A percentile compares a stretch with the other conserved stretches of the same genome.
Evolutionary conservation across 2,888 invertebrate genomes (phyloP).

Genomic region (Pseudoips prasinana): DNA sequence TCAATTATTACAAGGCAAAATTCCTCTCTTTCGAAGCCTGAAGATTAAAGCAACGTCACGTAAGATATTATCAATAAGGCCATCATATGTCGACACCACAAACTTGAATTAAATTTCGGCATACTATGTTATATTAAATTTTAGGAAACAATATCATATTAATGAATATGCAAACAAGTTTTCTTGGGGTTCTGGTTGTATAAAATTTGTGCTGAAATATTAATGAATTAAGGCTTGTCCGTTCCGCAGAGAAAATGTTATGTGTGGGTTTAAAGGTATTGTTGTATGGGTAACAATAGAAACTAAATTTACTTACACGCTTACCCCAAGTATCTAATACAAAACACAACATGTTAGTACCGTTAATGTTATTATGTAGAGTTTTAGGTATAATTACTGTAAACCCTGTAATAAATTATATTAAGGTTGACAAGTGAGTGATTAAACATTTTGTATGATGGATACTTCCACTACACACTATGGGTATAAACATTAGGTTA

Average conservation of each 20-base stretch:
- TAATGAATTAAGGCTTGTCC: constrained; percentile 13
- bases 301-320: no score
- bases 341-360: no score
- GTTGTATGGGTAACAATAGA: background rate
- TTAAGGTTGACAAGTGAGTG: no score
- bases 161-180: constrained; percentile 34
- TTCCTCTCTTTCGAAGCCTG: constrained; percentile 16
- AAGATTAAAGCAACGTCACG: constrained; percentile 35
- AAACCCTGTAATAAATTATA: no score
- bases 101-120: constrained; percentile 42
- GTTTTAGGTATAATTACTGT: no score
- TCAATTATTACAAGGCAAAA: constrained; percentile 32
- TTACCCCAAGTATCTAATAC: no score
- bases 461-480: no score
- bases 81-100: constrained; percentile 29
- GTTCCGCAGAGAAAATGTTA: background rate
- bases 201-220: constrained; percentile 19
- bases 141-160: constrained; percentile 39
- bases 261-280: constrained; percentile 3
- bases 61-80: constrained; percentile 36
- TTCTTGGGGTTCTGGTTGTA: constrained; percentile 26
- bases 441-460: no score
- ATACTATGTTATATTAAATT: constrained; percentile 40
- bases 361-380: no score
- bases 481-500: no score